Evolutionary conservation across 1,140 invertebrate species (phyloP), one percentile per base, ranked within the genome.

Genomic region (Micrasema minimum): DNA sequence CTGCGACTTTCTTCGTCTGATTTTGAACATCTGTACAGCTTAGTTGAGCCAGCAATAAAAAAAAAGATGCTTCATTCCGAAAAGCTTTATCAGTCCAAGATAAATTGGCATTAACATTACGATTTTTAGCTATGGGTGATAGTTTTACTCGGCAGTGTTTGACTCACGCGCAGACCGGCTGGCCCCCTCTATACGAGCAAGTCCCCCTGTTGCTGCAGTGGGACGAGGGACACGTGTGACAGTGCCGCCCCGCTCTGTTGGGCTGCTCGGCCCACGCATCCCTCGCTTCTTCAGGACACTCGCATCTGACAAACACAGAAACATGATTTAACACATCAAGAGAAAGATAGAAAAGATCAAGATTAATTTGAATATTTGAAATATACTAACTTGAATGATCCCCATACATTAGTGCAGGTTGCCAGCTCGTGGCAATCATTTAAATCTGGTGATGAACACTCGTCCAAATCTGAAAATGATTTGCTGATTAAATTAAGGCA

Each of bases 401-500:
- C 96, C 86, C 94, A 96, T 0, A 89, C 89, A 80, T 99, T 99
- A 31, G 90, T 89, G 82, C 97, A 99, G 1, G 85, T 87, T 0
- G 93, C 96, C 55, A 92, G 87, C 9, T 89, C 86, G 74, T 95
- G 92, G 77, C 97, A 99, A 80, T 99, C 97, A 79, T 99, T 94
- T 9, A 96, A 80, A 55, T 96, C 94, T 7, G 88, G 79, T 0
- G 91, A 90, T 0, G 89, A 86, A 76, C 96, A 98, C 80, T 98
- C 96, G 77, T 98, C 94, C 59, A 98, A 79, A 83, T 98, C 96
- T 93, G 78, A 16, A 80, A 83, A 75, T 71, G 43, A 70, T n/a
- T n/a, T n/a, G n/a, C n/a, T n/a, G n/a, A n/a, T n/a, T n/a, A n/a
- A n/a, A n/a, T n/a, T n/a, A n/a, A n/a, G n/a, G n/a, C n/a, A n/a